A percentile compares a stretch with the other conserved stretches of the same genome.
These are phyloP conservation scores for Chromobotia macracanthus DNA, from an alignment of 2,797 vertebrate genomes.

Conservation along the genomic window DNA sequence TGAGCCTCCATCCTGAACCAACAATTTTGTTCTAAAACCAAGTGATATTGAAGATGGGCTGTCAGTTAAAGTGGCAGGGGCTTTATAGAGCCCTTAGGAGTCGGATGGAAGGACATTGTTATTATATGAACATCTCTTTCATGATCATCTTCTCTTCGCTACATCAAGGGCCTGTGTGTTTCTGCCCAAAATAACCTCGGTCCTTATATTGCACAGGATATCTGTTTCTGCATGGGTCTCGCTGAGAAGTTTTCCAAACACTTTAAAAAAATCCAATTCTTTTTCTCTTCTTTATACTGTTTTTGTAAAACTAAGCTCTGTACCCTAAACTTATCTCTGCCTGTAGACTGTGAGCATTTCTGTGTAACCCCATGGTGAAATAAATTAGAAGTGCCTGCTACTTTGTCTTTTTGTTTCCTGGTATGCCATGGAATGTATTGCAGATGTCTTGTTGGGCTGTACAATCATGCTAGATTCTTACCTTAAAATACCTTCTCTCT, in stretches of 20 bases:
- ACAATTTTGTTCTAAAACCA: conserved; percentile 31
- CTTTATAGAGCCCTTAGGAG: conserved; percentile 5
- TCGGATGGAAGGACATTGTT: conserved; percentile 9
- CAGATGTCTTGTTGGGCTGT: conserved; percentile 7
- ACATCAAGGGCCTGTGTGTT: not conserved
- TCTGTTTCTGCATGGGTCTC: not conserved
- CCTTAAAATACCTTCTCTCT: not conserved
- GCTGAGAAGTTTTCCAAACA: conserved; percentile 1
- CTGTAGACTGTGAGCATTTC: not conserved
- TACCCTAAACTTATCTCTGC: not conserved
- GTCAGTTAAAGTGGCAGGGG: not conserved
- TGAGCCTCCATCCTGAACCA: conserved; percentile 15
- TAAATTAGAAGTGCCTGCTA: conserved; percentile 17
- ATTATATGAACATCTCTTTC: conserved; percentile 30
- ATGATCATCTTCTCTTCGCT: conserved; percentile 1
- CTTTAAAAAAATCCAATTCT: not conserved
- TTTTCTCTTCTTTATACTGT: not conserved
- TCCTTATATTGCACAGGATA: not conserved
- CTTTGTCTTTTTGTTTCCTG: not conserved
- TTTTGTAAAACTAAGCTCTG: conserved; percentile 10
- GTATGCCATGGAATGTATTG: not conserved
- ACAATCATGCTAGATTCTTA: not conserved
- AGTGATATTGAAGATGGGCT: conserved; percentile 35
- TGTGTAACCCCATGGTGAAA: conserved; percentile 6
- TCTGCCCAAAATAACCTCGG: not conserved